phyloP scores from a whole-genome alignment of 1,140 invertebrate species.

The Anoplolepis gracilipes region DNA sequence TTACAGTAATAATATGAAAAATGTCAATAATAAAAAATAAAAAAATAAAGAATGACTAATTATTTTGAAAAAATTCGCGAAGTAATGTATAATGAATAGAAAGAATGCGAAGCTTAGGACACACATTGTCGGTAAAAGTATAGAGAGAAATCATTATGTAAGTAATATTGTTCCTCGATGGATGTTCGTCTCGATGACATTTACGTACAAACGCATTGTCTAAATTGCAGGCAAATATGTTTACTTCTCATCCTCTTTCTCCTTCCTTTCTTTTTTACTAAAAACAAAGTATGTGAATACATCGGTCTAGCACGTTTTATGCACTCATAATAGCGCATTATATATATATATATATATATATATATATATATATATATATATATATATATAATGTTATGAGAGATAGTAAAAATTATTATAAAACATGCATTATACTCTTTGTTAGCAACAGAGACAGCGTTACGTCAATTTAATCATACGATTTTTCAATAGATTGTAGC shows the following conservation, averaged over 20 bases:
- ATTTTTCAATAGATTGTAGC: too few relatives aligned
- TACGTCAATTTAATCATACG: too few relatives aligned
- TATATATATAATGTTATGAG: conserved; percentile 20
- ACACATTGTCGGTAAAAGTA: background rate
- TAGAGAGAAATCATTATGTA: conserved; percentile 32
- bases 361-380: too few relatives aligned
- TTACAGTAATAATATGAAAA: background rate
- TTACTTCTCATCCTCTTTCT: too few relatives aligned
- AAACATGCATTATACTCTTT: too few relatives aligned
- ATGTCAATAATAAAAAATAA: background rate
- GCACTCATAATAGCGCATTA: conserved; percentile 53
- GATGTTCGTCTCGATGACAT: conserved; percentile 36
- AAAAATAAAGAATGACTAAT: background rate
- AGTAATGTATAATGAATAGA: conserved; percentile 4
- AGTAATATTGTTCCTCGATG: conserved; percentile 40
- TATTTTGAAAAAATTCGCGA: background rate
- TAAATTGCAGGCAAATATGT: conserved; percentile 39
- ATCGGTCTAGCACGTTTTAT: conserved; percentile 48
- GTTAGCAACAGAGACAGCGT: too few relatives aligned
- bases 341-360: too few relatives aligned
- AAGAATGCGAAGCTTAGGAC: background rate
- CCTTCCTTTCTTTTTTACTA: too few relatives aligned
- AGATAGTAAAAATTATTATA: too few relatives aligned
- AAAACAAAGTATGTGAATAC: conserved; percentile 50
- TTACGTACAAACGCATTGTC: conserved; percentile 30